Conservation (phyloP, 2,797 vertebrate species). For the Psittacula derbiana region DNA sequence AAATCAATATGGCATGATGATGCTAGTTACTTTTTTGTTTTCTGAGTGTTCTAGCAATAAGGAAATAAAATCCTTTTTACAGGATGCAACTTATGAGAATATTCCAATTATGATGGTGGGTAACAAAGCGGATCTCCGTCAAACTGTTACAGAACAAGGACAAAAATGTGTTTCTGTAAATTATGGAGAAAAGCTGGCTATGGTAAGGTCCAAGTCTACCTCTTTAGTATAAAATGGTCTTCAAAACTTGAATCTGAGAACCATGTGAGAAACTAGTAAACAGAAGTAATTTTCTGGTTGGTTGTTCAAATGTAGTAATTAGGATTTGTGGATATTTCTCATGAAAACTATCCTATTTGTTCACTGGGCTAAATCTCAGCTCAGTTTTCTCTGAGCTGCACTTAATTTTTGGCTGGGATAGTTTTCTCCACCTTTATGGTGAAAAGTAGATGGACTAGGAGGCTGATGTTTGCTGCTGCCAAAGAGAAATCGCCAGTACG, state of each 20-base stretch:
- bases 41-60: not conserved
- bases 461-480: not conserved
- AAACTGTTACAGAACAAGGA: conserved; percentile 70
- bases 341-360: not conserved
- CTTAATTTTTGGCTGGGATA: not conserved
- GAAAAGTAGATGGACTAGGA: not conserved
- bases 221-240: not conserved
- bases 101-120: conserved; percentile 97
- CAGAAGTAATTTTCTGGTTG: not conserved
- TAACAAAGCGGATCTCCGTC: conserved; percentile 92
- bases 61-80: conserved; percentile 21
- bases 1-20: not conserved
- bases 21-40: not conserved
- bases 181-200: conserved; percentile 93
- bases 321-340: not conserved
- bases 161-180: conserved; percentile 82
- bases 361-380: not conserved
- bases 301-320: not conserved
- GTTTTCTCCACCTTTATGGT: not conserved
- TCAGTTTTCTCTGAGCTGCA: not conserved
- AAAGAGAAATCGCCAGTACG: not conserved
- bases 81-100: conserved; percentile 86
- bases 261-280: not conserved
- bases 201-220: conserved; percentile 78
- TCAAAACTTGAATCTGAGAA: not conserved